These are phyloP conservation scores for Lerema accius DNA, from an alignment of 1,140 invertebrate species.

Conservation along the genomic window DNA sequence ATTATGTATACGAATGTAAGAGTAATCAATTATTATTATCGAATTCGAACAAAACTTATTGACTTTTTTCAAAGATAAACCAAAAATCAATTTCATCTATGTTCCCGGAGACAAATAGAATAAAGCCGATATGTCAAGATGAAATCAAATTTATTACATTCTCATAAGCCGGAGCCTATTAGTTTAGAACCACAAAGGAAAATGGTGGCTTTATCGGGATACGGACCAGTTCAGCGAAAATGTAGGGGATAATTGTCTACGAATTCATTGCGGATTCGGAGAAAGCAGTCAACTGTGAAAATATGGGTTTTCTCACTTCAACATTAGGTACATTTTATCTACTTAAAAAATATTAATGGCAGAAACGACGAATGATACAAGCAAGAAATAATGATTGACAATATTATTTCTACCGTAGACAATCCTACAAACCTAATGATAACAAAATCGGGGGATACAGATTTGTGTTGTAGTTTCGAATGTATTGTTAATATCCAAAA, in stretches of 20 bases:
- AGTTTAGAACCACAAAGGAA: slow-evolving; percentile 61
- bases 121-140: slow-evolving; percentile 54
- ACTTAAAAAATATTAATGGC: neutral
- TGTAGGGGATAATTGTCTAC: slow-evolving; percentile 29
- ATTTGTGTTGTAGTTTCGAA: too few species aligned
- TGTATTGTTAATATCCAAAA: too few species aligned
- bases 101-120: slow-evolving; percentile 50
- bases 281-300: slow-evolving; percentile 28
- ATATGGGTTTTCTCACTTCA: slow-evolving; percentile 13
- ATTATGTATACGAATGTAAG: too few species aligned
- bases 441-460: too few species aligned
- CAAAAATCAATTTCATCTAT: slow-evolving; percentile 34
- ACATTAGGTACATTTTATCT: slow-evolving; percentile 8
- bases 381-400: too few species aligned
- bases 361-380: neutral
- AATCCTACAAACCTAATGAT: too few species aligned
- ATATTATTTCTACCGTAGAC: too few species aligned
- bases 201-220: slow-evolving; percentile 51
- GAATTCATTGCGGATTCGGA: slow-evolving; percentile 29
- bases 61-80: neutral
- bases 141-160: slow-evolving; percentile 63
- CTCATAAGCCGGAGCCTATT: slow-evolving; percentile 58
- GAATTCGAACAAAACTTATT: slow-evolving; percentile 16
- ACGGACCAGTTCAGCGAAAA: slow-evolving; percentile 22
- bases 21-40: too few species aligned